Conservation (phyloP, 2,797 vertebrate species). For the Mionectes olivaceus region DNA sequence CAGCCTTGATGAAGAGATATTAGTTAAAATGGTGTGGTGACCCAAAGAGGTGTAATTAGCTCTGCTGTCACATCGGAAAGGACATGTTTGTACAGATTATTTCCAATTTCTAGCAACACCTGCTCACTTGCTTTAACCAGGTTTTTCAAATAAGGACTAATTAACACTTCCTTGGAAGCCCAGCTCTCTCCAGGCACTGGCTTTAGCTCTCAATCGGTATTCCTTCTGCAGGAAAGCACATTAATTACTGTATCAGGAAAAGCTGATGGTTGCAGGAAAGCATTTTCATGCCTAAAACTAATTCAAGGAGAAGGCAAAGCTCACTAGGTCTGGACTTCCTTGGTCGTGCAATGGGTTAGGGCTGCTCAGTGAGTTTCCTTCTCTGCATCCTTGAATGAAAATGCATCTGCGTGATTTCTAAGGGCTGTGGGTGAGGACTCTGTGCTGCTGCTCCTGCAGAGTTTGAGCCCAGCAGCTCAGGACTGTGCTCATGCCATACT, state of each 20-base stretch:
- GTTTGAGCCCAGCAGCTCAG: neutral
- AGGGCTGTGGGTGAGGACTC: neutral
- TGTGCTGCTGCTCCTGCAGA: neutral
- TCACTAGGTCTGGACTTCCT: neutral
- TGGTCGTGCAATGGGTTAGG: neutral
- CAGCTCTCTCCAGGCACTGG: conserved; percentile 54
- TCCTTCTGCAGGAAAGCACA: conserved; percentile 59
- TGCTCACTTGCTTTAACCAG: conserved; percentile 60
- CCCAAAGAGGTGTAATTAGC: conserved; percentile 55
- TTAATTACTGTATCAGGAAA: conserved; percentile 70
- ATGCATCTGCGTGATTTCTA: neutral
- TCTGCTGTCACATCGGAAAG: conserved; percentile 15
- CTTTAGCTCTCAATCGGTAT: conserved; percentile 1
- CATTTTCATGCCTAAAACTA: conserved; percentile 45
- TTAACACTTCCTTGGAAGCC: conserved; percentile 72
- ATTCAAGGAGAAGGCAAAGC: conserved; percentile 43
- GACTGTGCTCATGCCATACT: neutral
- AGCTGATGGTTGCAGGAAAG: conserved; percentile 58
- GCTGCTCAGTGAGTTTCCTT: neutral
- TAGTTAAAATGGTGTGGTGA: conserved; percentile 28
- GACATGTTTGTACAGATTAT: conserved; percentile 52
- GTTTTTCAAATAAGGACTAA: conserved; percentile 72
- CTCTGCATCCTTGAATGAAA: neutral
- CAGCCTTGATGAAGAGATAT: neutral
- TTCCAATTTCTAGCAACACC: conserved; percentile 55